Base-by-base conservation (phyloP, 2,797 vertebrate genomes). In the Australoheros facetus region DNA sequence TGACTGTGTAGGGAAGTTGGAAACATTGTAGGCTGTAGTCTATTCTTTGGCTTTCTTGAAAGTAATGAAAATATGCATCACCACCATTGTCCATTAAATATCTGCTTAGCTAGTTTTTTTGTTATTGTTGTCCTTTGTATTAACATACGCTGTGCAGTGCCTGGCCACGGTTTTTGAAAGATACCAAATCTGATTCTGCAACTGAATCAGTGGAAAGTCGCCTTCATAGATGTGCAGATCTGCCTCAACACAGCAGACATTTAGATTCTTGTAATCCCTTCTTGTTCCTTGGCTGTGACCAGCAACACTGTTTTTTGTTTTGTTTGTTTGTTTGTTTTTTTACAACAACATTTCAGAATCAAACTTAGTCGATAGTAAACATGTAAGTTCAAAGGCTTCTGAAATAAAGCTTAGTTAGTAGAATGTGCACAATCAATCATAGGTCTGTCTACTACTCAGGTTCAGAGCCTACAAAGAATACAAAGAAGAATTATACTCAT, bases 151-250 rank as follows among this genome's bases (percentile, higher is more conserved):
- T 19, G 34, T 1, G 28, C 28, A 23, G 13, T 32, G 26, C 5
- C 34, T 32, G 23, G 26, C 7, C 55, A 19, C 13, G 39, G 0
- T 75, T 55, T 1, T 12, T 32, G 16, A 34, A 37, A 37, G 34
- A 37, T 9, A 37, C 34, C 34, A 37, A 37, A 37, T 37, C 34
- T 10, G 19, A 32, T 37, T 37, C 30, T 34, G 19, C 57, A 59
- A 11, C 17, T 13, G 57, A 58, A 13, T 37, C 57, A 0, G 5
- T 34, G 1, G 11, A 37, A 7, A n/a, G 1, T 17, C 0, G 10
- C 17, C 10, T 19, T 13, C 0, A 12, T 2, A 34, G 30, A 2
- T 59, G 17, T 34, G 19, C 17, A 59, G 10, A n/a, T 59, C 0
- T 34, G 30, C 57, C 10, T 1, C 10, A 12, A 13, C 9, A 2